phyloP scores from a whole-genome alignment of 2,113 vertebrate genomes.

The Dicrurus megarhynchus region DNA sequence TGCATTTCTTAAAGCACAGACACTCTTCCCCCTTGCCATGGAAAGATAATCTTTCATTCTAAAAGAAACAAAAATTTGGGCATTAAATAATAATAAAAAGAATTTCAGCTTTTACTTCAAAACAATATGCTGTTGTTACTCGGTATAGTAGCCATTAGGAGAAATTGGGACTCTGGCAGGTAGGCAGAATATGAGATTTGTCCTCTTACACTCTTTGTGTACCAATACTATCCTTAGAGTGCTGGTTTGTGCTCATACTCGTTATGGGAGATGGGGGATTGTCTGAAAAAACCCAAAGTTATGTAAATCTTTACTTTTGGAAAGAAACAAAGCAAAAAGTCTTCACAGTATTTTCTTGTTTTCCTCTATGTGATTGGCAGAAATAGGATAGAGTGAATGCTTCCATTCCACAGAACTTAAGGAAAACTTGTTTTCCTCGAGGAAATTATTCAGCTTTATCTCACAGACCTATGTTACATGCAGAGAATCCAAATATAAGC shows the following conservation, averaged over 20 bases:
- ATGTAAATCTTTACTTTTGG: neutral
- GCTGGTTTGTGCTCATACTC: neutral
- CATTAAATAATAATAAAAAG: neutral
- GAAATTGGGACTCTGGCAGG: neutral
- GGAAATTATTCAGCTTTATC: neutral
- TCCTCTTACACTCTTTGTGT: neutral
- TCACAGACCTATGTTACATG: neutral
- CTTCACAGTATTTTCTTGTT: neutral
- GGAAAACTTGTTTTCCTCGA: neutral
- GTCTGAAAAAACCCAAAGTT: neutral
- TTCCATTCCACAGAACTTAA: neutral
- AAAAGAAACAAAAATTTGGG: neutral
- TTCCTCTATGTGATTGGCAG: neutral
- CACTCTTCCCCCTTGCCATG: neutral
- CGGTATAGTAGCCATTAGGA: neutral
- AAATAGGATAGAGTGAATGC: neutral
- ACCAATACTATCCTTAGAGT: neutral
- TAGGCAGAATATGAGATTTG: neutral
- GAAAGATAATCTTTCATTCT: neutral
- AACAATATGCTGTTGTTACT: neutral
- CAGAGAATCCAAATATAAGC: neutral
- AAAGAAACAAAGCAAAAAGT: neutral
- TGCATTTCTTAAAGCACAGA: neutral
- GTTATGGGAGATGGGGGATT: neutral
- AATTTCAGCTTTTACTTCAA: neutral